These are phyloP conservation scores for Tachysurus vachellii DNA, from an alignment of 2,113 vertebrate species.

Conservation along the genomic window DNA sequence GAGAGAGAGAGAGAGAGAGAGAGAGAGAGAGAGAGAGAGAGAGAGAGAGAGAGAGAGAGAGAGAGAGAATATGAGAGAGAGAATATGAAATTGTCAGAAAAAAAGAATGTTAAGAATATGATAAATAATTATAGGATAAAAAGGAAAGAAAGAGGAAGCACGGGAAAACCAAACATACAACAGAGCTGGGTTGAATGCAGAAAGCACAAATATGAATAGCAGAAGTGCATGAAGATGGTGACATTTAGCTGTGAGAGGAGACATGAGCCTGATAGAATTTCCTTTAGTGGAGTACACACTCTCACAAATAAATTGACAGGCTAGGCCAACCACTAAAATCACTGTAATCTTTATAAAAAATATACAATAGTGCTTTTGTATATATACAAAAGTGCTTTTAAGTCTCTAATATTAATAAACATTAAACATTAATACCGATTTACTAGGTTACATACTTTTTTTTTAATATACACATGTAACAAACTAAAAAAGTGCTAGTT, in stretches of 20 bases:
- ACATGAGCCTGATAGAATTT: not conserved
- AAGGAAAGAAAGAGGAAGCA: not conserved
- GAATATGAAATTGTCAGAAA: not conserved
- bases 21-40: too few species aligned
- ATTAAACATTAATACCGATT: too few species aligned
- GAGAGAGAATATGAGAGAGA: not conserved
- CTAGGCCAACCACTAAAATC: not conserved
- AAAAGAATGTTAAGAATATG: not conserved
- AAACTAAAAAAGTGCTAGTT: too few species aligned
- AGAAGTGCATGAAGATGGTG: not conserved
- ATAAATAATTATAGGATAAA: not conserved
- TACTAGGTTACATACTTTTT: too few species aligned
- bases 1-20: not conserved
- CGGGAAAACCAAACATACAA: not conserved
- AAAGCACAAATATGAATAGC: not conserved
- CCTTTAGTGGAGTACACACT: not conserved
- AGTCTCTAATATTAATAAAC: too few species aligned
- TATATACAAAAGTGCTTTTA: too few species aligned
- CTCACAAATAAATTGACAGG: not conserved
- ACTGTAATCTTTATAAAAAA: not conserved
- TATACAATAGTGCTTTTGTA: too few species aligned
- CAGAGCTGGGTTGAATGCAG: not conserved
- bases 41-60: not conserved
- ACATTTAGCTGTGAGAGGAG: not conserved
- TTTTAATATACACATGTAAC: too few species aligned